Evolutionary conservation across 2,797 vertebrate species (phyloP).

Genomic region (Spheniscus humboldti): DNA sequence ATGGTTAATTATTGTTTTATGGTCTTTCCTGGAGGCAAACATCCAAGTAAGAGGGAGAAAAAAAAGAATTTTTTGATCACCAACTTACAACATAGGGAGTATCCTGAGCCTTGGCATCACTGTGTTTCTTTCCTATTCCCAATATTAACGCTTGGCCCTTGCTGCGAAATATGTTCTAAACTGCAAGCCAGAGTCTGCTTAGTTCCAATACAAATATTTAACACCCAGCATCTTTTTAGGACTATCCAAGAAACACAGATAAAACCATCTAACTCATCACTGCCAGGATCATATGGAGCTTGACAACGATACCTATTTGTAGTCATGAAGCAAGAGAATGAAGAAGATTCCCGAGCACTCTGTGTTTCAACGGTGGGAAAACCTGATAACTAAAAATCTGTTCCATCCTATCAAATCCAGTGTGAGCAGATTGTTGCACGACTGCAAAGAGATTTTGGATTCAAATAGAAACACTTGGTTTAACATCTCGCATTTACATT

Average conservation of each 20-base stretch:
- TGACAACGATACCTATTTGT: background rate
- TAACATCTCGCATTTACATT: background rate
- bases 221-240: background rate
- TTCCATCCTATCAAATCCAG: background rate
- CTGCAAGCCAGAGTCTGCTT: background rate
- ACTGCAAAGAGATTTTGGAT: background rate
- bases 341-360: background rate
- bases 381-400: background rate
- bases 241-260: conserved; percentile 32
- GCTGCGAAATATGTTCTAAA: conserved; percentile 17
- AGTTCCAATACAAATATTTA: conserved; percentile 42
- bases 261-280: background rate
- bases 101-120: background rate
- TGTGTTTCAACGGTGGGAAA: background rate
- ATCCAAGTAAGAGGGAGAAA: background rate
- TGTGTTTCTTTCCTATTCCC: background rate
- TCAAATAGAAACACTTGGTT: background rate
- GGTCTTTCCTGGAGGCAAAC: background rate
- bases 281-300: background rate
- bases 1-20: background rate
- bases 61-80: background rate
- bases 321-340: background rate
- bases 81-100: background rate
- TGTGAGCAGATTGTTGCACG: background rate
- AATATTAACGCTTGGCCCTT: background rate